A percentile compares a stretch with the other conserved stretches of the same genome.
Evolutionary conservation across 2,888 invertebrate genomes (phyloP).

Genomic region (Euspilapteryx auroguttella): DNA sequence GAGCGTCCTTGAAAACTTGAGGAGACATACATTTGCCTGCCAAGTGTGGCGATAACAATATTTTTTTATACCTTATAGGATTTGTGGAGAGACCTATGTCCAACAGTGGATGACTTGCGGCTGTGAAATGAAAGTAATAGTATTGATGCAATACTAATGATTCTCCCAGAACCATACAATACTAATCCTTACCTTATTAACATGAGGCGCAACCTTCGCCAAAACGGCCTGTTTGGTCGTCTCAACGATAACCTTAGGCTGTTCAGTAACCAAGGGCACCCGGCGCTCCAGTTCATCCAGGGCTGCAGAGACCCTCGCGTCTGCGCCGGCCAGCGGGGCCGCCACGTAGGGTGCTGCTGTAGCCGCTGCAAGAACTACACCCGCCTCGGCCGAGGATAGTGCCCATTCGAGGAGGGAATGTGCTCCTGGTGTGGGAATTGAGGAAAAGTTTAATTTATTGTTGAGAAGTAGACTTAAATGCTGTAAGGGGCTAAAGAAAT

Average conservation of each 20-base stretch:
- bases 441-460: background rate
- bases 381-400: conserved; percentile 66
- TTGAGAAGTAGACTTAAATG: no score
- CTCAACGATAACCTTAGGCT: conserved; percentile 61
- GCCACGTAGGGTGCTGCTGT: conserved; percentile 66
- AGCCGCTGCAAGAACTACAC: conserved; percentile 63
- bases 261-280: conserved; percentile 68
- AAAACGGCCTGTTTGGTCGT: conserved; percentile 63
- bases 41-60: no score
- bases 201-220: conserved; percentile 56
- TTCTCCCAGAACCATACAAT: no score
- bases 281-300: conserved; percentile 66
- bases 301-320: conserved; percentile 67
- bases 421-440: conserved; percentile 35
- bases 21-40: no score
- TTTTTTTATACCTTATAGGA: no score
- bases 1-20: no score
- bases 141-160: no score
- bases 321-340: conserved; percentile 51
- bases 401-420: conserved; percentile 71
- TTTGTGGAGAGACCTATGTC: no score
- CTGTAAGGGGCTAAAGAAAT: no score
- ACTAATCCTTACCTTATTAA: conserved; percentile 57
- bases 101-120: no score
- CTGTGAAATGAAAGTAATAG: no score